Evolutionary conservation across 1,140 invertebrate genomes (phyloP), one percentile per base, ranked within the genome.

Genomic region (Myzus persicae): DNA sequence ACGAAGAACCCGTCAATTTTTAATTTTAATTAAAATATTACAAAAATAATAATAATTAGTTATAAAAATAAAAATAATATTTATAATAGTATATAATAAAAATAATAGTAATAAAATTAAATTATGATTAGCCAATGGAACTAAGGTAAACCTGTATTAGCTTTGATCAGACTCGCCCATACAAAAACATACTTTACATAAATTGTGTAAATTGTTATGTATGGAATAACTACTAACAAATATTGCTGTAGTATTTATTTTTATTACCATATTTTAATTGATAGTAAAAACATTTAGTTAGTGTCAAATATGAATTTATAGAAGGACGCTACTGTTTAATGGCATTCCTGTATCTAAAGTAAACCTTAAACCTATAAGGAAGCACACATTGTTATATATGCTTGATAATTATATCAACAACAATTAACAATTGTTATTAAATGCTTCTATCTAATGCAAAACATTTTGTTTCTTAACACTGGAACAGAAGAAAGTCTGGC

Each of bases 21-120:
- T 36, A 36, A 46, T 92, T 46, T 54, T 51, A 90, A 40, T 90
- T 90, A 67, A 44, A 90, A 90, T 59, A 67, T 67, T 59, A 90
- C 51, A 90, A 82, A 76, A 46, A 92, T 81, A 92, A 93, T 93
- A 92, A 85, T 93, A 92, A 92, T 93, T 42, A 90, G 26, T 67
- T 90, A 90, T 90, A 90, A 51, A 51, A 84, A 93, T 84, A 85
- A 93, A 85, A 93, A 93, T 84, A 51, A 93, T 82, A 84, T 26
- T 92, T 51, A 92, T 91, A 81, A 24, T 24, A 54, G 54, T 59
- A 90, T 76, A 90, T 42, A 90, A 90, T 67, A 59, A 91, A 46
- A 76, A 91, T 91, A 91, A 76, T n/a, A 84, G 26, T 92, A 91
- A 54, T 93, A 93, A 82, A 46, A 92, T 92, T 24, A 93, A 93